A percentile compares a stretch with the other conserved stretches of the same genome.
phyloP scores from a whole-genome alignment of 2,797 vertebrate species.

The Coracias cyanogaster region DNA sequence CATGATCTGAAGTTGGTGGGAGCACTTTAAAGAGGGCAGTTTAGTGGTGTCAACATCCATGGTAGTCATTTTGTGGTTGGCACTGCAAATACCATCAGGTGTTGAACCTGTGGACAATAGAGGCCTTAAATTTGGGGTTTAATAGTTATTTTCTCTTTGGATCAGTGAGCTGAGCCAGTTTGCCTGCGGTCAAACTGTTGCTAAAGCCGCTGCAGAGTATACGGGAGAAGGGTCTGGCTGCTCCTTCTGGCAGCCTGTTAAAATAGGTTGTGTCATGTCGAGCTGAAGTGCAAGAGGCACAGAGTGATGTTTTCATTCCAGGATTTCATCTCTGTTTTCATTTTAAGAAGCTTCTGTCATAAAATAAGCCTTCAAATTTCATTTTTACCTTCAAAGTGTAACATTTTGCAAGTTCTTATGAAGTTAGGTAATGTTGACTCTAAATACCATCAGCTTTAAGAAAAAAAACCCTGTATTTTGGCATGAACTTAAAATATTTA shows the following conservation, averaged over 20 bases:
- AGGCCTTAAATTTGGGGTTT: neutral
- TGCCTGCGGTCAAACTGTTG: neutral
- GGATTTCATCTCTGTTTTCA: neutral
- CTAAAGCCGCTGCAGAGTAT: neutral
- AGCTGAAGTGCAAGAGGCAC: neutral
- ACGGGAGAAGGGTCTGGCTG: neutral
- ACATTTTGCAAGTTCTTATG: neutral
- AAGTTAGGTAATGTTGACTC: neutral
- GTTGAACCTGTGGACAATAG: accelerated
- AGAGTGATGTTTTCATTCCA: neutral
- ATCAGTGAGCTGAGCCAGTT: neutral
- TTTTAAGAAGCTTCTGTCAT: neutral
- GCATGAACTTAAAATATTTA: neutral
- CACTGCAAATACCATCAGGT: neutral
- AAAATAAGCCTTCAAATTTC: neutral
- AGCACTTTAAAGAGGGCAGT: neutral
- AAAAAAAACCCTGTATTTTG: neutral
- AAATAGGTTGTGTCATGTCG: neutral
- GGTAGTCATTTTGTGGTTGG: neutral
- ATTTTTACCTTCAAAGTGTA: neutral
- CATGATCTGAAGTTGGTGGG: neutral
- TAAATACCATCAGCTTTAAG: neutral
- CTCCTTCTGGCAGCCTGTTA: neutral
- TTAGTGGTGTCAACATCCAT: neutral
- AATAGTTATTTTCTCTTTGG: neutral